Base-by-base conservation (phyloP, 2,797 vertebrate genomes). In the Centropyge bicolor region DNA sequence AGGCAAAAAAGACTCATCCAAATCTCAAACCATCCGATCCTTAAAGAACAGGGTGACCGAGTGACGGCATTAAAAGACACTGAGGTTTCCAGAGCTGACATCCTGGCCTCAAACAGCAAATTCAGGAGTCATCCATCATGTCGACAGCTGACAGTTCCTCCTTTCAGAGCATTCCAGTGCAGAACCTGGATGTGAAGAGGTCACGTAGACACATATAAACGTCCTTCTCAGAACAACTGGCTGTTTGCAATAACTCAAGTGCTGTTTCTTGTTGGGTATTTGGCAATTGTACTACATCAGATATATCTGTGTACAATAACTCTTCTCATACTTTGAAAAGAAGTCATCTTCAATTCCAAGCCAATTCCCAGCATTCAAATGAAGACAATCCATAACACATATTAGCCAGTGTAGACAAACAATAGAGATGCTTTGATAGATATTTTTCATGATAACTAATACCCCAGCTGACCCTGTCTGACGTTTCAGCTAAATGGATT, bases 91-190 rank as follows among this genome's bases (percentile, higher is more conserved):
- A 20, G 6, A 46, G 24, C 46, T 43, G 76, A 87, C 67, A 64
- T 87, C 74, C 67, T 70, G 56, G 24, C 57, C 24, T 41, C 5
- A 0, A 16, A 48, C 60, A 88, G 45, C 55, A 55, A 43, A 60
- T 75, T 59, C 17, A 19, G 67, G 31, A 76, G 59, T 70, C 85
- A 64, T 93, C 67, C 45, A 86, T 93, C 89, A 89, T 62, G 73
- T 49, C 70, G 81, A 89, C 78, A 77, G 77, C 85, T 72, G 82
- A 75, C 64, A 79, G 52, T 61, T 65, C 81, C 73, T 73, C 54
- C 49, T 76, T 20, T 75, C 17, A 27, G 19, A 68, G 6, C 38
- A 9, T 40, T 41, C 13, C 20, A 6, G 41, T 5, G 36, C 35
- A 22, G 62, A 61, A 67, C 10, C 41, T 60, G 49, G 40, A 76